Evolutionary conservation across 2,113 vertebrate species (phyloP).

Genomic region (Illadopsis cleaveri): DNA sequence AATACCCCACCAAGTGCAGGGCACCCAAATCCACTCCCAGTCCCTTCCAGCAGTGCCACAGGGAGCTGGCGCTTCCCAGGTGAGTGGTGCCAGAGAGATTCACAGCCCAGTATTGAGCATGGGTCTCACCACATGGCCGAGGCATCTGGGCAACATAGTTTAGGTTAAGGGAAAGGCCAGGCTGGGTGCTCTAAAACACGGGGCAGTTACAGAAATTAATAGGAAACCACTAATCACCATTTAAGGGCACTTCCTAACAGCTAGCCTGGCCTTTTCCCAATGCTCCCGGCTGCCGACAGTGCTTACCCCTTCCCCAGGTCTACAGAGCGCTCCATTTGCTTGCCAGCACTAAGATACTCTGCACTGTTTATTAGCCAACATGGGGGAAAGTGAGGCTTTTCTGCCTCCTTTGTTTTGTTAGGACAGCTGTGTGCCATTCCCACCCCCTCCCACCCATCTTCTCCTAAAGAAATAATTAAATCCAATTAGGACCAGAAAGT

Average conservation of each 20-base stretch:
- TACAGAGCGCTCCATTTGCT: not conserved
- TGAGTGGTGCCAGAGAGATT: rapidly evolving
- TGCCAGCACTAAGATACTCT: constrained; percentile 25
- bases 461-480: constrained; percentile 76
- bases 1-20: rapidly evolving
- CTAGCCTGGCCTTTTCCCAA: not conserved
- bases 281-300: not conserved
- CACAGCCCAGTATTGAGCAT: rapidly evolving
- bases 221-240: not conserved
- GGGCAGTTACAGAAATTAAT: not conserved
- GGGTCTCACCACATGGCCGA: not conserved
- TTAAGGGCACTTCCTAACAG: not conserved
- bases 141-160: rapidly evolving
- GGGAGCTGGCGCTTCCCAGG: not conserved
- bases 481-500: constrained; percentile 80
- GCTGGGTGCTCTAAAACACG: not conserved
- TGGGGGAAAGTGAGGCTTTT: constrained; percentile 50
- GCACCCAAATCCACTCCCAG: not conserved
- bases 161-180: not conserved
- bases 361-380: not conserved
- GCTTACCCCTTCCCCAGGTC: constrained; percentile 22
- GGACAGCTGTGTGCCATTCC: constrained; percentile 64
- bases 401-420: constrained; percentile 69
- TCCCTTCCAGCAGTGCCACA: rapidly evolving
- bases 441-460: constrained; percentile 62